Conservation (phyloP, 2,888 invertebrate genomes). For the Drosophila gaucha region DNA sequence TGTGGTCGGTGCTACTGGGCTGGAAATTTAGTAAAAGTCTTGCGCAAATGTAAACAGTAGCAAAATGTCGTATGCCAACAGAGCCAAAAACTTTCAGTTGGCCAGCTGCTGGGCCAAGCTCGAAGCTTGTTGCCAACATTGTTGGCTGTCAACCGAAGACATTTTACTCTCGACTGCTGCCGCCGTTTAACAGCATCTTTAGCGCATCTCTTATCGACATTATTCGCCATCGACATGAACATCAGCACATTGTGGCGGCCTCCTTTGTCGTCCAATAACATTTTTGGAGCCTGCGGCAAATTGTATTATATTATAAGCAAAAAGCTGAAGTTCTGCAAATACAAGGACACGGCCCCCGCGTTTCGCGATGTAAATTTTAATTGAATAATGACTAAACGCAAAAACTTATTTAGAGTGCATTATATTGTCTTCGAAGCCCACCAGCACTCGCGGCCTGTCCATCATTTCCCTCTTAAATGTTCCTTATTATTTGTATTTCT, state of each 20-base stretch:
- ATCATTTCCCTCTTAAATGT: constrained; percentile 41
- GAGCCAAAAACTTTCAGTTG: constrained; percentile 21
- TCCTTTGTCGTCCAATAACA: constrained; percentile 59
- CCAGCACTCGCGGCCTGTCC: constrained; percentile 41
- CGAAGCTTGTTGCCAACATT: constrained; percentile 45
- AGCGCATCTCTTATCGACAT: constrained; percentile 20
- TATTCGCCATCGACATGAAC: constrained; percentile 23
- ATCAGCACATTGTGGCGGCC: constrained; percentile 30
- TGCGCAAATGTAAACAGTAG: constrained; percentile 25
- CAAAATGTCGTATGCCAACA: constrained; percentile 10
- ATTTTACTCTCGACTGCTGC: constrained; percentile 22
- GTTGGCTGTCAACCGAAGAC: constrained; percentile 43
- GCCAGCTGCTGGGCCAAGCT: constrained; percentile 8
- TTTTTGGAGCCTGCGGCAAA: constrained; percentile 39
- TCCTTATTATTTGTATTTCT: constrained; percentile 4
- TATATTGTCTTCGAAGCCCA: constrained; percentile 35
- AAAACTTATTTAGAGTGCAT: constrained; percentile 69
- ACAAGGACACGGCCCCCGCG: constrained; percentile 6
- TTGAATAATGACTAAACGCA: constrained; percentile 66
- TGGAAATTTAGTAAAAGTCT: constrained; percentile 19
- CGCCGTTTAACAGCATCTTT: constrained; percentile 11
- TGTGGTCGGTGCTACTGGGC: neutral
- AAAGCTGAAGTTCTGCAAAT: constrained; percentile 23
- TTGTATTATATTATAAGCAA: constrained; percentile 45
- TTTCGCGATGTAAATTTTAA: constrained; percentile 46